Evolutionary conservation across 2,113 vertebrate genomes (phyloP).

Genomic region (Xenopus laevis): DNA sequence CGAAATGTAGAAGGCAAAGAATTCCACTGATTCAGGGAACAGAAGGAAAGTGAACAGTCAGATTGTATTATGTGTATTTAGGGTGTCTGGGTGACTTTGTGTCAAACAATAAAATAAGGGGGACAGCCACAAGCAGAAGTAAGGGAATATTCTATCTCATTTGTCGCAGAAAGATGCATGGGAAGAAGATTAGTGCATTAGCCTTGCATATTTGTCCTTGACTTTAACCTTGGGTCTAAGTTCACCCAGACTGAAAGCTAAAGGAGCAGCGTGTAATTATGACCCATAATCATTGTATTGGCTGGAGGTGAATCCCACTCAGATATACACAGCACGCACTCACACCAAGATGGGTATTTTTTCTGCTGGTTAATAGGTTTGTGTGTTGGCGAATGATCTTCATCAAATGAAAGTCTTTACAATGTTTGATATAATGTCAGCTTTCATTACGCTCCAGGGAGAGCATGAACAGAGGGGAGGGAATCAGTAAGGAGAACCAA

Average conservation of each 20-base stretch:
- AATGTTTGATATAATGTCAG: constrained; percentile 98
- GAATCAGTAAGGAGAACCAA: not conserved
- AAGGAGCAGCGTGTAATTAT: constrained; percentile 66
- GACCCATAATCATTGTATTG: constrained; percentile 52
- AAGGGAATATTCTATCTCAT: not conserved
- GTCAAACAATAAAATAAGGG: not conserved
- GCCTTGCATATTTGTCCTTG: constrained; percentile 45
- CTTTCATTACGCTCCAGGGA: constrained; percentile 80
- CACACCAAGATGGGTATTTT: constrained; percentile 69
- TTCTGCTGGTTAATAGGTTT: constrained; percentile 74
- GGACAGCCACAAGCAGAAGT: not conserved
- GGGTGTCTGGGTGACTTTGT: no score
- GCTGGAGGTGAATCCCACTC: constrained; percentile 56
- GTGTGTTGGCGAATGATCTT: constrained; percentile 90
- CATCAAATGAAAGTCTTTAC: constrained; percentile 93
- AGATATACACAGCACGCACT: constrained; percentile 58
- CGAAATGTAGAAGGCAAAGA: not conserved
- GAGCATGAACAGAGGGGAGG: constrained; percentile 36
- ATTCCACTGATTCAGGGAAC: not conserved
- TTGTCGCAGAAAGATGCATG: no score
- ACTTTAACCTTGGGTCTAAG: constrained; percentile 64
- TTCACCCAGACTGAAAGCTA: constrained; percentile 62
- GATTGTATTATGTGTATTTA: not conserved
- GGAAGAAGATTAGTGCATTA: no score
- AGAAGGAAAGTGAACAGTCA: not conserved